Evolutionary conservation across 2,113 vertebrate species (phyloP), one percentile per base, ranked within the genome.

Genomic region (Burhinus bistriatus): DNA sequence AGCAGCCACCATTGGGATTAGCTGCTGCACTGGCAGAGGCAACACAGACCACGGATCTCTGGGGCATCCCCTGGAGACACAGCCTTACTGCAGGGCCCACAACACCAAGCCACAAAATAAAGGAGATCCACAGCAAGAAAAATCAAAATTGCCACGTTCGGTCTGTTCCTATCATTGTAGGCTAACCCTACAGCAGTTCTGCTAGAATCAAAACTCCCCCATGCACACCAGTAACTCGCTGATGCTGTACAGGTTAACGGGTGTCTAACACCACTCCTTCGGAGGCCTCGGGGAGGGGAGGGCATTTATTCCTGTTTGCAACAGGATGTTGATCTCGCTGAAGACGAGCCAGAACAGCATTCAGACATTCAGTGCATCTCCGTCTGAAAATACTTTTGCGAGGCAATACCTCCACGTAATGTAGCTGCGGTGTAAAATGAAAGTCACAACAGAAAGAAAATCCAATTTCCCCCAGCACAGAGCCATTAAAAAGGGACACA

Each of bases 171-270:
- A 9, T 15, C 70, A 14, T 12, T 21, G 20, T 0, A 49, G 25
- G 23, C 42, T 17, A 40, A 25, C 12, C 23, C 59, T 62, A 29
- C 83, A 66, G 17, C 84, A 87, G 61, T 32, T 68, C 1, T 32
- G 49, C 75, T 22, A 8, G 4, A 62, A 42, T 25, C 64, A 62
- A 14, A 73, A 40, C 23, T 59, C 26, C 32, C 29, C 61, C 45
- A 2, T 13, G 54, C 75, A 69, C 44, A 77, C 14, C 58, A 76
- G 0, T 19, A 79, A 45, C 38, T 89, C 10, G 0, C 32, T 57
- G 52, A 42, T 9, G 42, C 22, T 1, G 0, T 0, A 18, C 3
- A 4, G 38, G 72, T 75, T 86, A 86, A 29, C 1, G 4, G 65
- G 10, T 4, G 5, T 12, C 71, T 84, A 52, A 81, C 38, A 34